A percentile compares a stretch with the other conserved stretches of the same genome.
Evolutionary conservation across 2,113 vertebrate genomes (phyloP).

Genomic region (Brachionichthys hirsutus): DNA sequence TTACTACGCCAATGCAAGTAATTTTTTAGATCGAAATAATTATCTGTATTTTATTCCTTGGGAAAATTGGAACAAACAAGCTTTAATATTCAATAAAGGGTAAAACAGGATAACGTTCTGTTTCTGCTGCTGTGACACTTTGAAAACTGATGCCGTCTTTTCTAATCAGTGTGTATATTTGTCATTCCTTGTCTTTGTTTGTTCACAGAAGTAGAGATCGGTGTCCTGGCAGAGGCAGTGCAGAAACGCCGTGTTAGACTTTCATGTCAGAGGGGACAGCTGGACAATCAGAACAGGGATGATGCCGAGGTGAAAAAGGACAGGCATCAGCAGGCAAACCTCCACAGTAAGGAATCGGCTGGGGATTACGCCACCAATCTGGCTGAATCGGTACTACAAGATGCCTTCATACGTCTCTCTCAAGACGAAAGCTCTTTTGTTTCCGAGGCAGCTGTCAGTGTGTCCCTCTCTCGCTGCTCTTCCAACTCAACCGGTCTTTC

Average conservation of each 20-base stretch:
- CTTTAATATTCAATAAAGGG: neutral
- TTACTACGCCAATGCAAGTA: conserved; percentile 1
- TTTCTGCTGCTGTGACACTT: conserved; percentile 14
- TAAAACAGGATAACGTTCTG: conserved; percentile 12
- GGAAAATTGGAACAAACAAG: conserved; percentile 15
- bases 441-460: conserved; percentile 79
- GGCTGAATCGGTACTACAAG: conserved; percentile 93
- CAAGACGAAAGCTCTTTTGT: conserved; percentile 82
- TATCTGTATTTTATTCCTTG: conserved; percentile 2
- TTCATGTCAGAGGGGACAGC: conserved; percentile 63
- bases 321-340: conserved; percentile 29
- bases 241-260: conserved; percentile 62
- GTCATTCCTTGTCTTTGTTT: conserved; percentile 25
- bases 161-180: conserved; percentile 34
- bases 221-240: conserved; percentile 59
- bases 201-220: conserved; percentile 66
- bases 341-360: conserved; percentile 68
- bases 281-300: conserved; percentile 61
- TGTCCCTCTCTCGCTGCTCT: conserved; percentile 63
- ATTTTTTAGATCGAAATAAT: neutral
- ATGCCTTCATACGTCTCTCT: conserved; percentile 92
- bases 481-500: conserved; percentile 37
- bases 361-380: conserved; percentile 92
- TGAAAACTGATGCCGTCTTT: conserved; percentile 17
- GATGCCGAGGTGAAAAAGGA: conserved; percentile 63